Evolutionary conservation across 2,888 invertebrate genomes (phyloP).

Genomic region (Exephanes ischioxanthus): DNA sequence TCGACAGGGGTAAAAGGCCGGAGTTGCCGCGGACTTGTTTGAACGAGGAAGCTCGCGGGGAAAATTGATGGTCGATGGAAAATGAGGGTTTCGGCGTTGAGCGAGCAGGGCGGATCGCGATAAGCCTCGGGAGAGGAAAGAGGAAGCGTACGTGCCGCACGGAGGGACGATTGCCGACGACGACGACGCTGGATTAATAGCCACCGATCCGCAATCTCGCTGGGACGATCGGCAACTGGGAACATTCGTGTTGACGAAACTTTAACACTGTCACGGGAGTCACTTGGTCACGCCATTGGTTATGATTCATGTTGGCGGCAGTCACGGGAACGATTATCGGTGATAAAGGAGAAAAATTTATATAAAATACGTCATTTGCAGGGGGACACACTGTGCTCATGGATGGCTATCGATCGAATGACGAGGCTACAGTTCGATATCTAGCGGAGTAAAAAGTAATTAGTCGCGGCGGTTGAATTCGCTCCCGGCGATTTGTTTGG

Average conservation of each 20-base stretch:
- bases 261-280: slow-evolving; percentile 35
- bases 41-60: background rate
- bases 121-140: slow-evolving; percentile 58
- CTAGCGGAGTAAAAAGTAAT: too few relatives aligned
- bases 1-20: slow-evolving; percentile 22
- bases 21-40: background rate
- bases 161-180: slow-evolving; percentile 23
- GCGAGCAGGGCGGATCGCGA: slow-evolving; percentile 69
- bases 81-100: slow-evolving; percentile 37
- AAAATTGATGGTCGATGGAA: slow-evolving; percentile 21
- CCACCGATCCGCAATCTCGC: slow-evolving; percentile 73
- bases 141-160: slow-evolving; percentile 56
- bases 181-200: slow-evolving; percentile 73
- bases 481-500: too few relatives aligned
- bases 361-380: background rate
- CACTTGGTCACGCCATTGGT: slow-evolving; percentile 44
- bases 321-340: background rate
- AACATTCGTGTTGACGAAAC: slow-evolving; percentile 45
- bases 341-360: background rate
- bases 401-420: background rate
- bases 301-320: background rate
- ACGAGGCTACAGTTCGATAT: too few relatives aligned
- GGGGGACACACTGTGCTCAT: too few relatives aligned
- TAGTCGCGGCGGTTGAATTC: too few relatives aligned
- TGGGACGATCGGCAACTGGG: slow-evolving; percentile 64